These are phyloP conservation scores for Gryllus bimaculatus DNA, from an alignment of 1,140 invertebrate species.

Conservation along the genomic window DNA sequence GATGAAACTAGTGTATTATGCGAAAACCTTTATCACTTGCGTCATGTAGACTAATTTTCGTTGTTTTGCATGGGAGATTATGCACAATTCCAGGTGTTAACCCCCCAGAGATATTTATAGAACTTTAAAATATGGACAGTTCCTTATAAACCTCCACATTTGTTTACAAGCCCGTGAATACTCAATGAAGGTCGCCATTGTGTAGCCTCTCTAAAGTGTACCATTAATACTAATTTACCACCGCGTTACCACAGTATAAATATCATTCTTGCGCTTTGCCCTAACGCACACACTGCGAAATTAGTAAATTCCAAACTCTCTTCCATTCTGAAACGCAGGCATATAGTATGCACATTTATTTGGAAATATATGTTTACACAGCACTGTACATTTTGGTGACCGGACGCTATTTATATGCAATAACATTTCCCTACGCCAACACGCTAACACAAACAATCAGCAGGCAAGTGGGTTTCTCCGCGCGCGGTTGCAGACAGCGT, in stretches of 20 bases:
- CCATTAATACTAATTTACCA: neutral
- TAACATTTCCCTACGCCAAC: neutral
- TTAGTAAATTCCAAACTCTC: slow-evolving; percentile 5
- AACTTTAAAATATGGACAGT: too few species aligned
- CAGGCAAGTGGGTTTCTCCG: neutral
- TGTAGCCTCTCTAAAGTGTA: neutral
- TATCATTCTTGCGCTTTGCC: neutral
- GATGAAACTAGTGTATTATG: too few species aligned
- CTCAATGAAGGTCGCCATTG: too few species aligned
- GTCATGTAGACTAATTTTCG: too few species aligned
- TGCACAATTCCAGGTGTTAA: too few species aligned
- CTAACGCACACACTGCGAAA: neutral
- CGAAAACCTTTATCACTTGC: too few species aligned
- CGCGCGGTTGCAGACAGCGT: neutral
- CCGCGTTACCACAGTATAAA: neutral
- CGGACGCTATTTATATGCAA: neutral
- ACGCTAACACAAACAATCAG: neutral
- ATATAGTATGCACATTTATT: neutral
- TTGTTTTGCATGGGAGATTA: too few species aligned
- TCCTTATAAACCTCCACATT: too few species aligned
- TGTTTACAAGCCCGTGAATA: too few species aligned
- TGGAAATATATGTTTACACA: neutral
- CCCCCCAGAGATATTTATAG: too few species aligned
- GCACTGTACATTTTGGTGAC: neutral
- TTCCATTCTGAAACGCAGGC: neutral